Evolutionary conservation across 2,113 vertebrate genomes (phyloP).

Genomic region (Micronycteris hirsuta): DNA sequence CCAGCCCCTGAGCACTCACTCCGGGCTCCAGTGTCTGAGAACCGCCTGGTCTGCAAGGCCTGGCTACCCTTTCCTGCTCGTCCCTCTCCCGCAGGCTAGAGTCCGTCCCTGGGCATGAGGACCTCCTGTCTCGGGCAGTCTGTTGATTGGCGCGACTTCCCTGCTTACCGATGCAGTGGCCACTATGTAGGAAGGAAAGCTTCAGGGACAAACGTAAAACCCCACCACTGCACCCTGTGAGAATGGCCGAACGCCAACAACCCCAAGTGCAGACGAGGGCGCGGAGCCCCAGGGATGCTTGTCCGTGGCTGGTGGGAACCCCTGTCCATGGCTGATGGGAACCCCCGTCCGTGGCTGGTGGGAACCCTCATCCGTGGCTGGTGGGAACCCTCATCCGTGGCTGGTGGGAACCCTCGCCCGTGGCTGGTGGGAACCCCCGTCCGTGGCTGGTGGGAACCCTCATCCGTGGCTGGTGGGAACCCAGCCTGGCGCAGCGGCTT

Average conservation of each 20-base stretch:
- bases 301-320: rapidly evolving
- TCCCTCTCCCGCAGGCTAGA: rapidly evolving
- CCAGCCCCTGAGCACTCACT: rapidly evolving
- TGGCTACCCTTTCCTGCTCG: not conserved
- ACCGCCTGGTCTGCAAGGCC: rapidly evolving
- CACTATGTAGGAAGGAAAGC: not conserved
- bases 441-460: not conserved
- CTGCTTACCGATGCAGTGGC: rapidly evolving
- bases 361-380: rapidly evolving
- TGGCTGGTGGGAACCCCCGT: not conserved
- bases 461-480: not conserved
- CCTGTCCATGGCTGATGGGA: too few relatives aligned
- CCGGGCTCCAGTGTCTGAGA: not conserved
- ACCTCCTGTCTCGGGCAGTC: too few relatives aligned
- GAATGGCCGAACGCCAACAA: not conserved
- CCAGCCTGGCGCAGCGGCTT: not conserved
- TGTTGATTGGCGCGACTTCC: rapidly evolving
- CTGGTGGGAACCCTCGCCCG: not conserved
- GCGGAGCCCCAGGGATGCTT: not conserved
- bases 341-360: too few relatives aligned
- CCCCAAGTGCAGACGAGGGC: rapidly evolving
- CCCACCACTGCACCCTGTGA: not conserved
- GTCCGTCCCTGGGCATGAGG: not conserved
- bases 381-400: not conserved
- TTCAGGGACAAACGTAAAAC: not conserved